Percentiles rank a stretch among this genome's conserved stretches.
Evolutionary conservation across 1,140 invertebrate genomes (phyloP).

Genomic region (Drosophila pseudoobscura): DNA sequence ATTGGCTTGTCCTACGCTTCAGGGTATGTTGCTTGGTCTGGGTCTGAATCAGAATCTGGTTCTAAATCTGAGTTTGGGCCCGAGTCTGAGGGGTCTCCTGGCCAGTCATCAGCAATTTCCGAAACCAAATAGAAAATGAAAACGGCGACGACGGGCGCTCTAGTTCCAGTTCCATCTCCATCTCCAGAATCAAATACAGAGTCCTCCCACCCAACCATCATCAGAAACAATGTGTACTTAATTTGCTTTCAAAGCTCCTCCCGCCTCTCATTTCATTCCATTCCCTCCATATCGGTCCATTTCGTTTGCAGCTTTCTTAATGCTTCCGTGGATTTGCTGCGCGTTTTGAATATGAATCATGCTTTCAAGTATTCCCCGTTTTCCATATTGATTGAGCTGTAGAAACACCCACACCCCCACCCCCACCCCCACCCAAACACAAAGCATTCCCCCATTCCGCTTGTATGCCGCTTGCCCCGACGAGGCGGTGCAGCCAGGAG

Average conservation of each 20-base stretch:
- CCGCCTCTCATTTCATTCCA: slow-evolving; percentile 49
- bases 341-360: slow-evolving; percentile 72
- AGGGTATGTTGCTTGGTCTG: background rate
- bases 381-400: slow-evolving; percentile 70
- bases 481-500: background rate
- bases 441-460: background rate
- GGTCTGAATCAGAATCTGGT: background rate
- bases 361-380: slow-evolving; percentile 3
- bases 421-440: background rate
- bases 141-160: slow-evolving; percentile 9
- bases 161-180: background rate
- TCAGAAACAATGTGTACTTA: slow-evolving; percentile 62
- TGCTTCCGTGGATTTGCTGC: slow-evolving; percentile 40
- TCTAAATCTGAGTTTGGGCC: background rate
- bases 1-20: slow-evolving; percentile 27
- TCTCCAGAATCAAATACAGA: background rate
- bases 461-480: background rate
- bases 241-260: slow-evolving; percentile 53
- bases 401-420: no score
- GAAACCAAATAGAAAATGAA: slow-evolving; percentile 57
- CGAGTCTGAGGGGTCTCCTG: background rate
- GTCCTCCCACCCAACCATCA: slow-evolving; percentile 17
- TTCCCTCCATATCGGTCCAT: slow-evolving; percentile 48
- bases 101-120: slow-evolving; percentile 62
- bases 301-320: slow-evolving; percentile 59